Evolutionary conservation across 2,797 vertebrate genomes (phyloP).

Genomic region (Helostoma temminkii): DNA sequence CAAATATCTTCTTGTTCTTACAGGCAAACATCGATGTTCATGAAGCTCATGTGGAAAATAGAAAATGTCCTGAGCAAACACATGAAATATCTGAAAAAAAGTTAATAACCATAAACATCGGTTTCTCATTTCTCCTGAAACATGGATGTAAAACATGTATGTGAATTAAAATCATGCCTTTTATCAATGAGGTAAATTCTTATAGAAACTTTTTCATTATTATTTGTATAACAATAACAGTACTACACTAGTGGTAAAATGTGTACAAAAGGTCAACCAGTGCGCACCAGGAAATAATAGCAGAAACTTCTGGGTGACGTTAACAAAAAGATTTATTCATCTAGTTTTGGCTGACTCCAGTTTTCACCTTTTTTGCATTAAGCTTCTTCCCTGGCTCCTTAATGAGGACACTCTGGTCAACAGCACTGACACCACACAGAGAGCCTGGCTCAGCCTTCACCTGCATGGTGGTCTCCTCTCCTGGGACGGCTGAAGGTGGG

Average conservation of each 20-base stretch:
- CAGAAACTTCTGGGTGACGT: too few relatives aligned
- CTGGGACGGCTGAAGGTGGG: conserved; percentile 78
- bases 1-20: conserved; percentile 59
- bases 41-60: conserved; percentile 24
- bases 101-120: too few relatives aligned
- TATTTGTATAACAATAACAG: too few relatives aligned
- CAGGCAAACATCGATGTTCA: conserved; percentile 57
- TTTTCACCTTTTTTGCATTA: conserved; percentile 74
- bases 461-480: conserved; percentile 74
- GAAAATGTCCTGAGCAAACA: conserved; percentile 53
- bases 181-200: too few relatives aligned
- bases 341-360: neutral
- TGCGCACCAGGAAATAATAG: too few relatives aligned
- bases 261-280: too few relatives aligned
- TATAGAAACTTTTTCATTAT: too few relatives aligned
- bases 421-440: conserved; percentile 86
- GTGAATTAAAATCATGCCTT: too few relatives aligned
- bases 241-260: too few relatives aligned
- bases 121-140: too few relatives aligned
- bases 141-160: too few relatives aligned
- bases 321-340: too few relatives aligned
- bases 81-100: conserved; percentile 67
- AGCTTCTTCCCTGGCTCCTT: conserved; percentile 82
- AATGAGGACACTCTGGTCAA: conserved; percentile 89
- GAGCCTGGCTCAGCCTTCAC: conserved; percentile 81